phyloP scores from a whole-genome alignment of 2,113 vertebrate species.

The Plecotus auritus region DNA sequence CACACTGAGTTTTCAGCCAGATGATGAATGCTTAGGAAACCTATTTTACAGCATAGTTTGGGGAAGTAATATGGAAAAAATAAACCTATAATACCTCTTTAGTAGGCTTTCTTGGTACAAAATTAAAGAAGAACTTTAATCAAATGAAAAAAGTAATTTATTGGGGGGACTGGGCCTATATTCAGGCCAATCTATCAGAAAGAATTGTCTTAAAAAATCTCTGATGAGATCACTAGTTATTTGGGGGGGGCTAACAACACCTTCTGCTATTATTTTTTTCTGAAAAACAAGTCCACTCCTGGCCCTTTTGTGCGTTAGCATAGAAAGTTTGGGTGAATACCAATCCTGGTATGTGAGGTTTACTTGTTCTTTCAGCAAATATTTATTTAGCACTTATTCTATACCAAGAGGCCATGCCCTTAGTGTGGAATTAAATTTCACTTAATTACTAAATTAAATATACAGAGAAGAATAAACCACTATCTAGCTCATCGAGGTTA shows the following conservation, averaged over 20 bases:
- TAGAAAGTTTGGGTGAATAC: background rate
- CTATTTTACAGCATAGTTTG: background rate
- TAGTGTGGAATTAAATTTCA: background rate
- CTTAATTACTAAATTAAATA: background rate
- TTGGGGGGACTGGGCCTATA: background rate
- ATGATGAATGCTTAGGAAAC: background rate
- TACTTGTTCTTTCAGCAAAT: background rate
- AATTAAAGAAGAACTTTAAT: slow-evolving; percentile 38
- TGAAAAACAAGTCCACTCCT: background rate
- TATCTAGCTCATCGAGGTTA: background rate
- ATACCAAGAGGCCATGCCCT: background rate
- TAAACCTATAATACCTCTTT: background rate
- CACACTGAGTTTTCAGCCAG: background rate
- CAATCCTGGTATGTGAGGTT: background rate
- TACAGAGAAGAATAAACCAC: background rate
- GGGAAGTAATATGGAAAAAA: background rate
- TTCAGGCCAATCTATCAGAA: background rate
- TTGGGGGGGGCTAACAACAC: background rate
- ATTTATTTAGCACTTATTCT: background rate
- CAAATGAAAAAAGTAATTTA: background rate
- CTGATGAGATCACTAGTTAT: background rate
- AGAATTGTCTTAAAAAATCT: background rate
- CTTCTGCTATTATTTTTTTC: slow-evolving; percentile 19
- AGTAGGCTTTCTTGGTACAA: background rate
- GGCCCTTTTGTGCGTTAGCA: background rate